Conservation (phyloP, 2,888 invertebrate species). For the Chrysomela aeneicollis region DNA sequence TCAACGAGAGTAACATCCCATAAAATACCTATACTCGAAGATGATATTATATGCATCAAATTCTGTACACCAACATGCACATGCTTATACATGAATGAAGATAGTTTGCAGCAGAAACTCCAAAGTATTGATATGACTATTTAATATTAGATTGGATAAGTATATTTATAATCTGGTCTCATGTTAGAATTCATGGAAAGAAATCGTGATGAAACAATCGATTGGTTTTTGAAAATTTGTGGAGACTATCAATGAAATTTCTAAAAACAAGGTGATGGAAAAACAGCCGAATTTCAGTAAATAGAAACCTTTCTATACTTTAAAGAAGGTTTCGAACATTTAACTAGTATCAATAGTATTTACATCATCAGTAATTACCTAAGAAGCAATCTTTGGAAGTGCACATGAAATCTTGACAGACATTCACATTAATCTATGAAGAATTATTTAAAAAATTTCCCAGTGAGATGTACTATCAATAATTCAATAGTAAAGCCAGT, state of each 20-base stretch:
- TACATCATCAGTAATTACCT: conserved; percentile 6
- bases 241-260: too few relatives aligned
- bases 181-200: too few relatives aligned
- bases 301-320: not conserved
- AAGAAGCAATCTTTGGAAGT: conserved; percentile 4
- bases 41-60: not conserved
- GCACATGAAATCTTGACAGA: not conserved
- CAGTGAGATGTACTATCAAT: too few relatives aligned
- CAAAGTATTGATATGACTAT: not conserved
- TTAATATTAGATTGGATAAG: not conserved
- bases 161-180: not conserved
- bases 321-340: not conserved
- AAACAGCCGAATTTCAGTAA: not conserved
- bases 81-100: not conserved
- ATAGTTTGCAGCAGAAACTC: not conserved
- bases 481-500: too few relatives aligned
- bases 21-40: not conserved
- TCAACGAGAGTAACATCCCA: not conserved
- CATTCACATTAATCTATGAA: not conserved
- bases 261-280: not conserved
- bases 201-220: too few relatives aligned
- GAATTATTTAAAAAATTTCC: not conserved
- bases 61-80: not conserved
- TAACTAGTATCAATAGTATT: conserved; percentile 4
- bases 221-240: too few relatives aligned